Percentiles rank a stretch among this genome's conserved stretches.
Evolutionary conservation across 2,113 vertebrate genomes (phyloP).

Genomic region (Hemiscyllium ocellatum): DNA sequence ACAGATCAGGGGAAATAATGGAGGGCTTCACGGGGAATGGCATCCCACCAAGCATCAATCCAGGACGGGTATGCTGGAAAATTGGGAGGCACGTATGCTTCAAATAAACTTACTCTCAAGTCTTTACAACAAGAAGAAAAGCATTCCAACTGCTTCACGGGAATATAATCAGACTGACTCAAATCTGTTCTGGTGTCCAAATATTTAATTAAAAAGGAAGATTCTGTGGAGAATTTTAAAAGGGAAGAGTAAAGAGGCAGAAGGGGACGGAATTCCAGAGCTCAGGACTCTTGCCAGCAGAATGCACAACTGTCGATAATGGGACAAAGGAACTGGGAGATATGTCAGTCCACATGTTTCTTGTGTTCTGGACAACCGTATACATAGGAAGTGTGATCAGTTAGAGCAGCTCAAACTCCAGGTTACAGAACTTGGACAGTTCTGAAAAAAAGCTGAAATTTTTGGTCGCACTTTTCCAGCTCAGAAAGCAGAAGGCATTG

Average conservation of each 20-base stretch:
- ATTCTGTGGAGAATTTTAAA: background rate
- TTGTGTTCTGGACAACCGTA: too few species aligned
- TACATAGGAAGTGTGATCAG: too few species aligned
- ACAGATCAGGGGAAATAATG: background rate
- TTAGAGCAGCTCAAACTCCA: too few species aligned
- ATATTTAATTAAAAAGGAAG: background rate
- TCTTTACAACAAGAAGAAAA: background rate
- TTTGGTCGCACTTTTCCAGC: too few species aligned
- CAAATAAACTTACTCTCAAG: background rate
- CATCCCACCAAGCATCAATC: background rate
- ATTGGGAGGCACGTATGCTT: background rate
- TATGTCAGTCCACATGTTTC: background rate
- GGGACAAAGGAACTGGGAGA: background rate
- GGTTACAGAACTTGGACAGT: too few species aligned
- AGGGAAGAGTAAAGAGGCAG: background rate
- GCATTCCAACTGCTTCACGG: background rate
- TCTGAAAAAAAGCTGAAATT: too few species aligned
- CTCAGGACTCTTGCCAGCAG: background rate
- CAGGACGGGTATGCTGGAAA: background rate
- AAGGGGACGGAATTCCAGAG: background rate
- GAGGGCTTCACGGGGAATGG: background rate
- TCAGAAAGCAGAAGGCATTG: too few species aligned
- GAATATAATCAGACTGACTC: background rate
- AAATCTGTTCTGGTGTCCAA: background rate
- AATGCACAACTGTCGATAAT: background rate